Conservation (phyloP, 2,113 vertebrate genomes). For the Siniperca chuatsi region DNA sequence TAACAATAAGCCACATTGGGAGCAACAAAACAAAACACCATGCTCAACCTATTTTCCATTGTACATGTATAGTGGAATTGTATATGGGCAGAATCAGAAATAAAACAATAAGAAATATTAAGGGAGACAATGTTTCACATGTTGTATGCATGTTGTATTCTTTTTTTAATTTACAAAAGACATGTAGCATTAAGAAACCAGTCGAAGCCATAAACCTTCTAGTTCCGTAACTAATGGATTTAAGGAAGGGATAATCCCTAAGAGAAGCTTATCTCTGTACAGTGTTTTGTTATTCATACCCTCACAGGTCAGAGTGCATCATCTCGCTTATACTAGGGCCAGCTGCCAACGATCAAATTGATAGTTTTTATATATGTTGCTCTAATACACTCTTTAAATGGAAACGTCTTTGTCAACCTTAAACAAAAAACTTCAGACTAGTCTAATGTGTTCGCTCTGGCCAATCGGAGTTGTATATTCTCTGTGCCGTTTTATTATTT, state of each 20-base stretch:
- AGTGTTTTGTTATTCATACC: background rate
- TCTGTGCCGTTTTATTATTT: background rate
- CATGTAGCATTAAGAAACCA: background rate
- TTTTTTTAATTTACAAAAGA: background rate
- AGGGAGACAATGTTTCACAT: background rate
- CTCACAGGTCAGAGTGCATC: conserved; percentile 1
- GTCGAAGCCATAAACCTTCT: background rate
- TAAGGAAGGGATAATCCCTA: background rate
- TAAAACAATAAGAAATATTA: background rate
- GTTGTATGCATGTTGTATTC: too few species aligned
- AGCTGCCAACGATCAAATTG: background rate
- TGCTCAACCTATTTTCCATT: background rate
- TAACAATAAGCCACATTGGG: background rate
- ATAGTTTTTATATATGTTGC: too few species aligned
- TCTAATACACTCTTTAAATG: background rate
- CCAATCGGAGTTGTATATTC: background rate
- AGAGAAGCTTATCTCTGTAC: background rate
- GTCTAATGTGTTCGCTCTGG: background rate
- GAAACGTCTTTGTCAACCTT: background rate
- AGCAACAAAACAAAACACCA: background rate
- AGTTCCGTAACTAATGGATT: background rate
- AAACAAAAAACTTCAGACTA: background rate
- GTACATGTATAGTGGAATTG: background rate
- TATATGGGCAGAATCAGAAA: background rate
- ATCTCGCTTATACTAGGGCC: background rate